Percentiles rank a stretch among this genome's conserved stretches.
Evolutionary conservation across 1,140 invertebrate species (phyloP).

Genomic region (Asbolus verrucosus): DNA sequence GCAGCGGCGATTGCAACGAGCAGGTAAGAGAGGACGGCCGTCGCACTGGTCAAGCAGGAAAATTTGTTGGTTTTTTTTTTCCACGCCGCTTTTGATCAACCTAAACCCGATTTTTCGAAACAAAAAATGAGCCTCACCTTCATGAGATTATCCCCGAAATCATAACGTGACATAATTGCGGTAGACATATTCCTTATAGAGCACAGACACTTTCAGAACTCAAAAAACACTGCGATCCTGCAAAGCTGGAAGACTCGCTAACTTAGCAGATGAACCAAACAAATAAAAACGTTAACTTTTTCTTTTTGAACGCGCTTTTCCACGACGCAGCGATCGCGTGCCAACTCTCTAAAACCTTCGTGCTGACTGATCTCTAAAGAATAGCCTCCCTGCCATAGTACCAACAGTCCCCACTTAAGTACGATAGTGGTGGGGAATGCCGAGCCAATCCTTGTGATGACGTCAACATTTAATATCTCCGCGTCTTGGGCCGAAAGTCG

Average conservation of each 20-base stretch:
- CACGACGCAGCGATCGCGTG: conserved; percentile 59
- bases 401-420: conserved; percentile 8
- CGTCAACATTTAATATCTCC: no score
- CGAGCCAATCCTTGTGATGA: neutral
- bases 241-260: conserved; percentile 62
- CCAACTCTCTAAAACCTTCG: conserved; percentile 31
- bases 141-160: conserved; percentile 63
- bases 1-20: conserved; percentile 6
- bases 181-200: conserved; percentile 62
- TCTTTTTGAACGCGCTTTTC: conserved; percentile 59
- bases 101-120: conserved; percentile 31
- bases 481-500: no score
- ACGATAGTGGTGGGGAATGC: neutral
- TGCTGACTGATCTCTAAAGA: conserved; percentile 38
- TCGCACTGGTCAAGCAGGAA: conserved; percentile 28
- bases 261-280: conserved; percentile 33
- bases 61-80: conserved; percentile 16
- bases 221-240: conserved; percentile 49
- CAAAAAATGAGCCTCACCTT: conserved; percentile 58
- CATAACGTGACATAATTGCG: conserved; percentile 63
- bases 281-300: neutral
- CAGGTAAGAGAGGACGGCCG: conserved; percentile 12
- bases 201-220: conserved; percentile 50
- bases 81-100: no score
- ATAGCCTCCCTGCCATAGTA: conserved; percentile 32